Base-by-base conservation (phyloP, 2,888 invertebrate genomes). In the Chorisops tibialis region DNA sequence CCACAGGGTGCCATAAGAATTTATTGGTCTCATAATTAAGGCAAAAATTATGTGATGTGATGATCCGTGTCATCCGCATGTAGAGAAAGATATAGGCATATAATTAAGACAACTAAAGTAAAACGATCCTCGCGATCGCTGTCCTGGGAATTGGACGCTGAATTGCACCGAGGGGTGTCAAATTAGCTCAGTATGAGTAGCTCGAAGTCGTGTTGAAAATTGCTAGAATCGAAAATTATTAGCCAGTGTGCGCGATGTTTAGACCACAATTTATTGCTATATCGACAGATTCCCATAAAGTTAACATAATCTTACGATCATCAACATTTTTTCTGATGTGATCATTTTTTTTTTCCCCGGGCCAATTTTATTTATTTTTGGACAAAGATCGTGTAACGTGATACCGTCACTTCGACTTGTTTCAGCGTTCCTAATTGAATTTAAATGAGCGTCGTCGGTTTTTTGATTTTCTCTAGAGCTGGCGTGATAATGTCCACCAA, bases 111-210 rank as follows among this genome's bases (percentile, higher is more conserved):
- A 54, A 9, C 52, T n/a, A 54, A 39, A 38, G 39, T 4, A 22
- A 54, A 54, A 21, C 22, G 52, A 54, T 45, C 30, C 24, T 56
- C 43, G 43, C 56, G 43, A 56, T 56, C 35, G 24, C 43, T 30
- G 56, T 30, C 56, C 56, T 30, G 56, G 56, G 56, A 50, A 56
- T 56, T 45, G 30, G 30, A 43, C 35, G 43, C 24, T 54, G 30
- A 56, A n/a, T 56, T 43, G 22, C 56, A 22, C 56, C n/a, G 30
- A 30, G 56, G 56, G 56, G 56, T 56, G 56, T 45, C 56, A 30
- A 56, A 56, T 45, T 56, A 19, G 22, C 56, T 18, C 56, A 56
- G 56, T 56, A 16, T 56, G 56, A 56, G 56, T 56, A 56, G 56
- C 56, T 56, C 4, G 9, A 12, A n/a, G 18, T 30, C 45, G 35